Evolutionary conservation across 2,888 invertebrate genomes (phyloP), one percentile per base, ranked within the genome.

Genomic region (Hypsopygia costalis): DNA sequence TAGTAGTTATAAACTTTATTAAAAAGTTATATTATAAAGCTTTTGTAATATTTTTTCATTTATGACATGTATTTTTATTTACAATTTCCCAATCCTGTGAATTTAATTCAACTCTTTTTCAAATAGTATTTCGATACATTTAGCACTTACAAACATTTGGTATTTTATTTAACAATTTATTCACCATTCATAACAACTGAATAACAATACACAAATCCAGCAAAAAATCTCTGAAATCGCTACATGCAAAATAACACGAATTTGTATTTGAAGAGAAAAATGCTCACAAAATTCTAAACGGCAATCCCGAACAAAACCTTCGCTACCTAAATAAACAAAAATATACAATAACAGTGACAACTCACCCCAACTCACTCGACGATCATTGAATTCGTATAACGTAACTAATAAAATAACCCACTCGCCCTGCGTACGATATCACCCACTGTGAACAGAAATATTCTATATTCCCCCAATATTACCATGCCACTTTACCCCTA

Each of bases 381-480:
- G 43, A 49, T 39, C 39, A 39, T 39, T 39, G 39, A 39, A 39
- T 39, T 39, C 39, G 12, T 39, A 44, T 46, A 47, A 44, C 45
- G 45, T 40, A 41, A 43, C 47, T 46, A 46, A 47, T 47, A 43
- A 45, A 41, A 47, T 48, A 48, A 43, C 51, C 40, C 35, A 36
- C 34, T 34, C 36, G 16, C 22, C 38, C 41, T 44, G 41, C 42
- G 31, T 11, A 32, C 47, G 42, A 41, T 46, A 41, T 36, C 36
- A 36, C 39, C 34, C 35, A 36, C 33, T 31, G 36, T 12, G 9
- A 29, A 34, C 28, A 36, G 31, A 39, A 46, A 48, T 45, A 46
- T 47, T 47, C 46, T 41, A 47, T 49, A 49, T 49, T 49, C 39
- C 41, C 44, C 47, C 44, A 45, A 54, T 50, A 54, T 47, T 45